These are phyloP conservation scores for Gastracanthus pulcherrimus DNA, from an alignment of 2,888 invertebrate species.

Conservation along the genomic window DNA sequence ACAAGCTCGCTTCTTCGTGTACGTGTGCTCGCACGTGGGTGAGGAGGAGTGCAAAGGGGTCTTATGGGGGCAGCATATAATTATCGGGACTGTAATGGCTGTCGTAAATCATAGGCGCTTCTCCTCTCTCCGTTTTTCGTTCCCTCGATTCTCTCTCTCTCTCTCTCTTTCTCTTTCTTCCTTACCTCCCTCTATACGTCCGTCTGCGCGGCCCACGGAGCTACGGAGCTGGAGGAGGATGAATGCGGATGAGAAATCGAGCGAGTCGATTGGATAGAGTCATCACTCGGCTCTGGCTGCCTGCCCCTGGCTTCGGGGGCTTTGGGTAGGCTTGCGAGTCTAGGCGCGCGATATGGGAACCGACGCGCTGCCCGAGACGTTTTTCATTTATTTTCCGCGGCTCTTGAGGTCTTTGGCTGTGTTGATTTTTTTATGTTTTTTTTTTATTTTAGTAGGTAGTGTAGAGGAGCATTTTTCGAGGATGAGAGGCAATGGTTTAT, in stretches of 20 bases:
- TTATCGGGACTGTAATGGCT: constrained; percentile 76
- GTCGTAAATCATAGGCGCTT: constrained; percentile 77
- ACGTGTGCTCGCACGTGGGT: constrained; percentile 21
- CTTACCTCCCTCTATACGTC: constrained; percentile 30
- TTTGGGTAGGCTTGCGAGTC: background rate
- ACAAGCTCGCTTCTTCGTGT: background rate
- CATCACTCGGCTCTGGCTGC: constrained; percentile 65
- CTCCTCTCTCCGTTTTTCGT: constrained; percentile 63
- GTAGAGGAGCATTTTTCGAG: background rate
- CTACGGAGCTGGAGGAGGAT: too few relatives aligned
- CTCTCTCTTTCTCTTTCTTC: background rate
- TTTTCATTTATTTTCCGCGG: constrained; percentile 54
- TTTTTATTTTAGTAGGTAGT: background rate
- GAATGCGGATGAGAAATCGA: constrained; percentile 74
- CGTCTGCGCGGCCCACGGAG: constrained; percentile 68
- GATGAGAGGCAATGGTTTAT: constrained; percentile 1
- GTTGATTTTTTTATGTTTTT: background rate
- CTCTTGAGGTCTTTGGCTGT: too few relatives aligned
- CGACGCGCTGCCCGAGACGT: background rate
- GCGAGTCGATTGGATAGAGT: constrained; percentile 76
- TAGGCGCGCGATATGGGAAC: constrained; percentile 26
- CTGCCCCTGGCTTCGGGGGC: background rate
- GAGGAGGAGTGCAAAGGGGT: constrained; percentile 69
- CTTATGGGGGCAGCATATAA: constrained; percentile 76
- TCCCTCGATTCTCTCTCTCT: constrained; percentile 39